Conservation (phyloP, 1,140 invertebrate genomes). For the Apis laboriosa region DNA sequence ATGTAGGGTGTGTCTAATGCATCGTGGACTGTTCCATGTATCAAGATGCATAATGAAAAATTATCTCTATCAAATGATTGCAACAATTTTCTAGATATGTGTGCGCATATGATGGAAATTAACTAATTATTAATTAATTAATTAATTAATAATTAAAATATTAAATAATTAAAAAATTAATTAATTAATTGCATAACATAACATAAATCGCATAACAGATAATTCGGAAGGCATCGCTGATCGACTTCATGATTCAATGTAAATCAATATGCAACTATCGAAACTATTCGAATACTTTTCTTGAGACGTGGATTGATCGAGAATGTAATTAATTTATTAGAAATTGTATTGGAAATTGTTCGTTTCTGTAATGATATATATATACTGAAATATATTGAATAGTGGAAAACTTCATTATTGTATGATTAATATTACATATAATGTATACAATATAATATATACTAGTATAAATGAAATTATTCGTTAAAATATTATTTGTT, state of each 20-base stretch:
- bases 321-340: not conserved
- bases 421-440: no score
- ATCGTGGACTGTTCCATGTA: slow-evolving; percentile 23
- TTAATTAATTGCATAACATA: no score
- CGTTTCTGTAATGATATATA: no score
- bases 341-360: no score
- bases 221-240: not conserved
- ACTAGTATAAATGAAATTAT: no score
- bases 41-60: slow-evolving; percentile 27
- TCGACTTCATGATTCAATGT: not conserved
- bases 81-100: not conserved
- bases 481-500: no score
- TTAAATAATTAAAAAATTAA: no score
- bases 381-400: no score
- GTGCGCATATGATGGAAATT: not conserved
- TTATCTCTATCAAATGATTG: slow-evolving; percentile 23
- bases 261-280: not conserved
- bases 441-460: no score
- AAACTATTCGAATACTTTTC: not conserved
- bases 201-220: slow-evolving; percentile 1
- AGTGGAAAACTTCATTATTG: no score
- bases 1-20: slow-evolving; percentile 40
- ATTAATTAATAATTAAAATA: no score
- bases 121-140: no score
- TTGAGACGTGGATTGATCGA: not conserved